phyloP scores from a whole-genome alignment of 2,888 invertebrate species.

The Bombyx huttoni region DNA sequence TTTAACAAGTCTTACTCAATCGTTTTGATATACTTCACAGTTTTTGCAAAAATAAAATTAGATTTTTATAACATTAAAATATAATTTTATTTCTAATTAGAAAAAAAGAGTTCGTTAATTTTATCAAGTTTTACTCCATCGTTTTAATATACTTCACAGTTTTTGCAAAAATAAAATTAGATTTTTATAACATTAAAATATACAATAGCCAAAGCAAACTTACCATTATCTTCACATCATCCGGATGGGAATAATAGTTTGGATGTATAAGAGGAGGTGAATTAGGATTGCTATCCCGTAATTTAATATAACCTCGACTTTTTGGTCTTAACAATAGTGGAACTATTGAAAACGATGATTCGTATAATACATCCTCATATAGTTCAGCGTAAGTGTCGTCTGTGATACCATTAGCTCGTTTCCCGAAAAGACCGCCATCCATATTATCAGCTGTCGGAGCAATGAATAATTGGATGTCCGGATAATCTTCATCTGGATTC shows the following conservation, averaged over 20 bases:
- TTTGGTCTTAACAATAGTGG: conserved; percentile 81
- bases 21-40: no score
- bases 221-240: conserved; percentile 81
- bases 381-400: conserved; percentile 78
- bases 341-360: conserved; percentile 77
- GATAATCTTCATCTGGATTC: conserved; percentile 77
- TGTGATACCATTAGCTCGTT: conserved; percentile 76
- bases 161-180: no score
- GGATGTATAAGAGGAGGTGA: conserved; percentile 88
- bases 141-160: no score
- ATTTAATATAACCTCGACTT: conserved; percentile 77
- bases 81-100: no score
- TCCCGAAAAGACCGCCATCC: conserved; percentile 83
- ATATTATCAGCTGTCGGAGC: conserved; percentile 82
- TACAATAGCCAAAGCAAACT: conserved; percentile 18
- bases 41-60: no score
- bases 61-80: no score
- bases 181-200: no score
- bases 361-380: conserved; percentile 79
- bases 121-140: no score
- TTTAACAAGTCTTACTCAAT: no score
- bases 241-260: conserved; percentile 83
- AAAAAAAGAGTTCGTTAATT: no score
- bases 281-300: conserved; percentile 78
- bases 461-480: conserved; percentile 85